Evolutionary conservation across 2,888 invertebrate species (phyloP).

Genomic region (Endotricha flammealis): DNA sequence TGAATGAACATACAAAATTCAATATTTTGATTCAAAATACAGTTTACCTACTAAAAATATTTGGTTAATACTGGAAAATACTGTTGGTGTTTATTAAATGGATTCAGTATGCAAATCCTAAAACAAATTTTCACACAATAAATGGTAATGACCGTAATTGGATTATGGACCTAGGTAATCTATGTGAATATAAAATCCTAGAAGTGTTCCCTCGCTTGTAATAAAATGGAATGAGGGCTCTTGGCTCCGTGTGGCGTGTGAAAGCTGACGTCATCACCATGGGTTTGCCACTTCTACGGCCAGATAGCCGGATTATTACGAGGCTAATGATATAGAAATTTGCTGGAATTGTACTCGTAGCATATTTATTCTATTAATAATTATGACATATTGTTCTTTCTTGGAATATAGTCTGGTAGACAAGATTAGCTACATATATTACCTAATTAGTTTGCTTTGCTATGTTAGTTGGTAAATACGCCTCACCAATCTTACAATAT

Average conservation of each 20-base stretch:
- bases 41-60: conserved; percentile 1
- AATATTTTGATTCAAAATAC: too few species aligned
- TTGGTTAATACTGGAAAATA: neutral
- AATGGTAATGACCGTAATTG: neutral
- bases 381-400: too few species aligned
- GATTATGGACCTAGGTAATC: too few species aligned
- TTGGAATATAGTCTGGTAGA: too few species aligned
- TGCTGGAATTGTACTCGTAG: neutral
- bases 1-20: too few species aligned
- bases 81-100: too few species aligned
- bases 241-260: conserved; percentile 25
- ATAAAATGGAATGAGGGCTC: conserved; percentile 51
- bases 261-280: conserved; percentile 38
- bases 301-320: conserved; percentile 19
- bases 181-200: neutral
- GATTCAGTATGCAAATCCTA: neutral
- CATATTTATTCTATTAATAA: too few species aligned
- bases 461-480: too few species aligned
- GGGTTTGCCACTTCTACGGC: conserved; percentile 32
- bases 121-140: neutral
- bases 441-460: too few species aligned
- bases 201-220: conserved; percentile 15
- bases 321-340: conserved; percentile 4
- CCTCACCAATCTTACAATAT: too few species aligned
- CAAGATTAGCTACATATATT: too few species aligned